Evolutionary conservation across 2,113 vertebrate species (phyloP), one percentile per base, ranked within the genome.

Genomic region (Trinectes maculatus): DNA sequence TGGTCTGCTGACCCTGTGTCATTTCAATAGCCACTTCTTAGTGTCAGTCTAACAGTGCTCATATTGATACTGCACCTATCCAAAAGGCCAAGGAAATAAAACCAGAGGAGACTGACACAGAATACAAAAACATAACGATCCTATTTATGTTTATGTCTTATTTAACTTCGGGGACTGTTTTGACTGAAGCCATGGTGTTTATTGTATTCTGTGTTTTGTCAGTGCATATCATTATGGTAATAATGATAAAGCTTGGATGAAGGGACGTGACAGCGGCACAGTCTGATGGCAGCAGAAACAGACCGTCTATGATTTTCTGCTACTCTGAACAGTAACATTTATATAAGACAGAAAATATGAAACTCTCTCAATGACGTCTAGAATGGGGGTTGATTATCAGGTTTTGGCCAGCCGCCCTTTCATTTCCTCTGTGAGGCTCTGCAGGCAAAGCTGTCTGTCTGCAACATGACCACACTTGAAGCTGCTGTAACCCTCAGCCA

Each of bases 1-100:
- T 55, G 59, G 31, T 71, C 67, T 24, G 36, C 69, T 60, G 60
- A 67, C 49, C 74, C 18, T 3, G 8, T 63, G 42, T 63, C 57
- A 67, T 87, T 87, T 84, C 57, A 85, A 79, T 68, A 67, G 75
- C 53, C 67, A 44, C 60, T 82, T 85, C 84, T 87, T 83, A 85
- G 80, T 73, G 75, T 80, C 75, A 60, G 66, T 82, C 59, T n/a
- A 62, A 88, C 85, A 84, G 79, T 86, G 70, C 77, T 48, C 36
- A 84, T 82, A 84, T 85, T 88, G 83, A 87, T 87, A 77, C 60
- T 39, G 64, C 34, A 5, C 80, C 71, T 84, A 64, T 59, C 13
- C 74, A 84, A 86, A 84, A 71, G 71, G 66, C 57, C 53, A 65
- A 71, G 58, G 49, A 87, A 87, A 80, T 64, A 60, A 80, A 79